These are phyloP conservation scores for Matsumyia berberina DNA, from an alignment of 2,888 invertebrate genomes.

Conservation along the genomic window DNA sequence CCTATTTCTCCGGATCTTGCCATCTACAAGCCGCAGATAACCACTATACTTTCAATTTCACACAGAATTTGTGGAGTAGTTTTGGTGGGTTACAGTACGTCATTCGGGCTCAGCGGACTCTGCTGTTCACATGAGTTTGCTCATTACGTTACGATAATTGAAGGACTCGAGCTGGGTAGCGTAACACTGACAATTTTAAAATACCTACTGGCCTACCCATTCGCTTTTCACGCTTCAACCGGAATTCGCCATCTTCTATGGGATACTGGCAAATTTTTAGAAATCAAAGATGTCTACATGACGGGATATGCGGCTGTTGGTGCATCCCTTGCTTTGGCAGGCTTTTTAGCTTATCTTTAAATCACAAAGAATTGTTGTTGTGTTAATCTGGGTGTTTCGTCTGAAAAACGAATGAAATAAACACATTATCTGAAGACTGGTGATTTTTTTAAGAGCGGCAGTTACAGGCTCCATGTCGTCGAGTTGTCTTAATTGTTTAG, in stretches of 20 bases:
- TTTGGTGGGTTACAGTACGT: slow-evolving; percentile 9
- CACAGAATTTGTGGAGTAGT: slow-evolving; percentile 44
- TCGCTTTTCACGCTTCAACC: slow-evolving; percentile 37
- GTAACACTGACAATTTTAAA: slow-evolving; percentile 8
- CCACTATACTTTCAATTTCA: slow-evolving; percentile 48
- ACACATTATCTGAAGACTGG: no score
- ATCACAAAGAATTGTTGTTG: not conserved
- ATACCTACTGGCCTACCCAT: slow-evolving; percentile 27
- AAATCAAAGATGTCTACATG: slow-evolving; percentile 9
- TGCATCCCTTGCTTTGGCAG: slow-evolving; percentile 20
- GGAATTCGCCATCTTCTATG: slow-evolving; percentile 62
- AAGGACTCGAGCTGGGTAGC: slow-evolving; percentile 34
- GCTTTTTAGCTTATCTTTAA: not conserved
- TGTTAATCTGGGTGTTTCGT: not conserved
- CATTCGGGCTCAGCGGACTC: slow-evolving; percentile 22
- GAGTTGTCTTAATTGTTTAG: no score
- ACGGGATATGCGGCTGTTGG: slow-evolving; percentile 36
- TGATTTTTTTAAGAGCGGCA: no score
- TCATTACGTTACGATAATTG: slow-evolving; percentile 35
- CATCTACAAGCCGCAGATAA: slow-evolving; percentile 55
- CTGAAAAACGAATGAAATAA: not conserved
- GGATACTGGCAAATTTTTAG: slow-evolving; percentile 33
- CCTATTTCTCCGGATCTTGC: slow-evolving; percentile 41
- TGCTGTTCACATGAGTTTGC: slow-evolving; percentile 30
- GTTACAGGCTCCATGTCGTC: no score